These are phyloP conservation scores for Chiridota heheva DNA, from an alignment of 35 echinoderm and acorn worm species.

Conservation along the genomic window DNA sequence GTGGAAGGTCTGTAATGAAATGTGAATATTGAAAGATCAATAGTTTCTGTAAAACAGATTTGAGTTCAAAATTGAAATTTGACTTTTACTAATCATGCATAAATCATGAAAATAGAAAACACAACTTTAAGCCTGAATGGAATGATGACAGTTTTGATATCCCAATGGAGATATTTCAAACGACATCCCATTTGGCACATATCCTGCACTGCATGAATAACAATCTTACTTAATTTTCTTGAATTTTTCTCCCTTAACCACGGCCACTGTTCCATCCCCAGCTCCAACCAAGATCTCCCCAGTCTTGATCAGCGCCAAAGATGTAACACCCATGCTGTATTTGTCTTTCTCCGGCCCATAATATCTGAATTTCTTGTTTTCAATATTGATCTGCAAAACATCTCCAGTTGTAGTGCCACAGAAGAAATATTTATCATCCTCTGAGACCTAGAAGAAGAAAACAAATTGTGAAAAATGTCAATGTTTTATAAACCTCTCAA, in stretches of 20 bases:
- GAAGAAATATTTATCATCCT: conserved; percentile 83
- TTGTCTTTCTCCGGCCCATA: conserved; percentile 89
- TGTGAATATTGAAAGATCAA: no score
- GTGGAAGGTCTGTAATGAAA: no score
- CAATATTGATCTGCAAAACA: conserved; percentile 65
- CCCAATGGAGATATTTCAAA: background rate
- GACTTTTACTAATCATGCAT: no score
- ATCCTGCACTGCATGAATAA: background rate
- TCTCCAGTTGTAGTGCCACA: conserved; percentile 96
- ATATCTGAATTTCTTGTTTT: conserved; percentile 40
- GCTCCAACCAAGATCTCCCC: conserved; percentile 69
- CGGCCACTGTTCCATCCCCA: conserved; percentile 85
- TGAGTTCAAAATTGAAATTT: no score
- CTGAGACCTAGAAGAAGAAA: conserved; percentile 49
- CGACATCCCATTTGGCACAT: background rate
- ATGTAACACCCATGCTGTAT: conserved; percentile 76
- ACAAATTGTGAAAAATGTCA: background rate
- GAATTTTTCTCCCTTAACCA: conserved; percentile 72
- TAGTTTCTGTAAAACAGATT: no score
- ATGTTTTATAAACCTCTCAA: no score
- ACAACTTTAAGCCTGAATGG: no score
- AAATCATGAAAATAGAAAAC: no score
- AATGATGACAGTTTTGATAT: background rate
- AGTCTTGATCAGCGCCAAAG: conserved; percentile 72
- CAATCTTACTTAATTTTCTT: conserved; percentile 70